These are phyloP conservation scores for Oncorhynchus mykiss DNA, from an alignment of 2,113 vertebrate species.

Conservation along the genomic window DNA sequence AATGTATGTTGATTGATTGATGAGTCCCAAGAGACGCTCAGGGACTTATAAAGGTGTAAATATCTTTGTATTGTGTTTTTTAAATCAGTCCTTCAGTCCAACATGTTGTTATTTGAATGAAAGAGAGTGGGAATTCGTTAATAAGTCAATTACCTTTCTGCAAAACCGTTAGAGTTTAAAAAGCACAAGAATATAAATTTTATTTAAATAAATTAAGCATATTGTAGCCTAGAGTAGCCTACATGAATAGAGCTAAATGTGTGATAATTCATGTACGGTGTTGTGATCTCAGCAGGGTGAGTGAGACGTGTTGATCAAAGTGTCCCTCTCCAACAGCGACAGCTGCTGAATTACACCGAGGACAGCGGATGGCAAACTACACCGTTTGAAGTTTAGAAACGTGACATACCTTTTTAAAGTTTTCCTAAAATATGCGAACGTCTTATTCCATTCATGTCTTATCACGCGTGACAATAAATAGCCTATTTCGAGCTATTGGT, in stretches of 20 bases:
- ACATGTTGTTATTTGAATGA: too few relatives aligned
- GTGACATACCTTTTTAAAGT: background rate
- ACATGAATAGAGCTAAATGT: background rate
- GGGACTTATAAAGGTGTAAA: too few relatives aligned
- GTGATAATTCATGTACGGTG: background rate
- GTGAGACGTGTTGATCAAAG: background rate
- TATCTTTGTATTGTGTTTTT: too few relatives aligned
- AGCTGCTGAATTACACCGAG: background rate
- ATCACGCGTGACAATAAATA: too few relatives aligned
- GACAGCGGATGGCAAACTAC: background rate
- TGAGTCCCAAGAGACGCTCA: background rate
- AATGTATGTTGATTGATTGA: background rate
- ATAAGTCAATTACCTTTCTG: too few relatives aligned
- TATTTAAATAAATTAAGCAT: too few relatives aligned
- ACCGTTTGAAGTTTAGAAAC: background rate
- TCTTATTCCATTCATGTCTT: background rate
- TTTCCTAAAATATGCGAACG: background rate
- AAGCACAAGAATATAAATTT: too few relatives aligned
- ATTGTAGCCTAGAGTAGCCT: background rate
- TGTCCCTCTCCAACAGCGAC: background rate
- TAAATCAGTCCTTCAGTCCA: too few relatives aligned
- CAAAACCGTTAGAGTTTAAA: too few relatives aligned
- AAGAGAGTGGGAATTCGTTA: too few relatives aligned
- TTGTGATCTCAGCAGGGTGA: background rate
- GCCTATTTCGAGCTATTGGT: too few relatives aligned